These are phyloP conservation scores for Fratercula arctica DNA, from an alignment of 2,797 vertebrate species.

Conservation along the genomic window DNA sequence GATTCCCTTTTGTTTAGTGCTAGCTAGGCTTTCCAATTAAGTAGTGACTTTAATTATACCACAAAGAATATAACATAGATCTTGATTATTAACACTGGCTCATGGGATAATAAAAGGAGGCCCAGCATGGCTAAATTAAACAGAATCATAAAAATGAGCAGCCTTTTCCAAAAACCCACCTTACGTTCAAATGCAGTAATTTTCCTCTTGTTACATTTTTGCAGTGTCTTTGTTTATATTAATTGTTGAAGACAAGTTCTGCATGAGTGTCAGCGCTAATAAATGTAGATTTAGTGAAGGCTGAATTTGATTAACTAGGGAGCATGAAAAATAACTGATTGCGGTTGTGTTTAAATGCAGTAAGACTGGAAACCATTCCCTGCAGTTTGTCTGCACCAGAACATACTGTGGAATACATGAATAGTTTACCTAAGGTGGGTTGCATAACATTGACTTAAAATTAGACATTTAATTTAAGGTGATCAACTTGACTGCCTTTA, in stretches of 20 bases:
- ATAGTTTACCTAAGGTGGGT: slow-evolving; percentile 7
- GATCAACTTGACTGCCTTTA: not conserved
- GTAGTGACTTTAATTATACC: slow-evolving; percentile 70
- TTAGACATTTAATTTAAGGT: not conserved
- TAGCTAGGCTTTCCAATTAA: slow-evolving; percentile 70
- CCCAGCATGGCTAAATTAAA: slow-evolving; percentile 62
- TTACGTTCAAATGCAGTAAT: not conserved
- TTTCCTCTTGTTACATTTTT: not conserved
- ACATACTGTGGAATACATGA: slow-evolving; percentile 9
- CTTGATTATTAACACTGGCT: slow-evolving; percentile 66
- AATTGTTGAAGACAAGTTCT: slow-evolving; percentile 26
- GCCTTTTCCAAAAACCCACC: slow-evolving; percentile 11
- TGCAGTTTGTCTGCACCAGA: not conserved
- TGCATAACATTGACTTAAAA: not conserved
- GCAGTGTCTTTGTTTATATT: slow-evolving; percentile 27
- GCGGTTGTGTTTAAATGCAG: slow-evolving; percentile 50
- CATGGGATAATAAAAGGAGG: slow-evolving; percentile 42
- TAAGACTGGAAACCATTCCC: not conserved
- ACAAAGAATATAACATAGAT: slow-evolving; percentile 60
- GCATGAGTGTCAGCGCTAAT: slow-evolving; percentile 40
- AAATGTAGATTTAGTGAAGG: slow-evolving; percentile 12
- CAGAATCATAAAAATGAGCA: slow-evolving; percentile 48
- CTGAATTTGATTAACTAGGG: not conserved
- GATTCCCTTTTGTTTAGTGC: slow-evolving; percentile 68
- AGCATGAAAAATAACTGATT: slow-evolving; percentile 40